Conservation (phyloP, 2,888 invertebrate species). For the Globia sparganii region DNA sequence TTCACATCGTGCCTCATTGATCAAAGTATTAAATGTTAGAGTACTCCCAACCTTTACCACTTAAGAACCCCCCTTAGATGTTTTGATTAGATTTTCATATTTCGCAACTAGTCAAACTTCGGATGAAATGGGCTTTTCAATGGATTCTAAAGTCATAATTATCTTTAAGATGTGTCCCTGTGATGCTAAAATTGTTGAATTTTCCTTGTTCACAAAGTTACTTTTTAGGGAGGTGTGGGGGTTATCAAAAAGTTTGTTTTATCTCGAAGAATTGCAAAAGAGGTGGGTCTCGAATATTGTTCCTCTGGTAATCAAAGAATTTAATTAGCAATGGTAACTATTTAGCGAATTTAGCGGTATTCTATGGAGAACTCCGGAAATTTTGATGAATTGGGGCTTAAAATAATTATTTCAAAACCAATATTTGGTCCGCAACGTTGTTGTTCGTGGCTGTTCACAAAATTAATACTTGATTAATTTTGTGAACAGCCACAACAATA, state of each 20-base stretch:
- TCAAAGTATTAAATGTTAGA: slow-evolving; percentile 74
- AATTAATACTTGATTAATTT: not conserved
- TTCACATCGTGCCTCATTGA: slow-evolving; percentile 71
- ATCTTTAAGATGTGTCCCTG: slow-evolving; percentile 62
- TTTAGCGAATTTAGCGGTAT: slow-evolving; percentile 33
- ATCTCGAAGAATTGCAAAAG: slow-evolving; percentile 51
- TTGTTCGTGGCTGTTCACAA: not conserved
- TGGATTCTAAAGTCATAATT: slow-evolving; percentile 65
- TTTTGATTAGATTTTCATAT: slow-evolving; percentile 79
- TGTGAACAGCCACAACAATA: too few relatives aligned
- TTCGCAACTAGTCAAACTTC: slow-evolving; percentile 65
- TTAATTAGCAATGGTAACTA: slow-evolving; percentile 54
- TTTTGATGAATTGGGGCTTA: slow-evolving; percentile 26
- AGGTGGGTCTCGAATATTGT: slow-evolving; percentile 45
- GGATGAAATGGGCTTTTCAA: slow-evolving; percentile 66
- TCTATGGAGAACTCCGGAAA: slow-evolving; percentile 19
- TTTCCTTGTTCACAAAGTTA: slow-evolving; percentile 60
- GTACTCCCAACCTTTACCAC: slow-evolving; percentile 63
- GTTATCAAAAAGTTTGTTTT: slow-evolving; percentile 63
- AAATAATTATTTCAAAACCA: slow-evolving; percentile 4
- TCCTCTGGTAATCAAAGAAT: slow-evolving; percentile 49
- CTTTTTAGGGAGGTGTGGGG: slow-evolving; percentile 51
- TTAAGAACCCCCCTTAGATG: slow-evolving; percentile 69
- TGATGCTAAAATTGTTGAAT: slow-evolving; percentile 58
- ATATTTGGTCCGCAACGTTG: not conserved